Conservation (phyloP, 2,888 invertebrate species). For the Nysson spinosus region DNA sequence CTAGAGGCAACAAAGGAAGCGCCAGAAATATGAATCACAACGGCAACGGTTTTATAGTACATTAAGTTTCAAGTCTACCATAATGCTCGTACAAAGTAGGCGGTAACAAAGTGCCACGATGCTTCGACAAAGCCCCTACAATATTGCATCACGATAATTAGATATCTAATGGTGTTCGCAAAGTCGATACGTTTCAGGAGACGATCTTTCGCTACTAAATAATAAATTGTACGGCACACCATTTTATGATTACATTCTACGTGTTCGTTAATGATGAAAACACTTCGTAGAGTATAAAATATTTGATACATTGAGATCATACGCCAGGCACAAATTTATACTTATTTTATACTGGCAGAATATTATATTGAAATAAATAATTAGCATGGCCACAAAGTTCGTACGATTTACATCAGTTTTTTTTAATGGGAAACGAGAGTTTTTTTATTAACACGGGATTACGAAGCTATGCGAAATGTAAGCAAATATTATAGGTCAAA, state of each 20-base stretch:
- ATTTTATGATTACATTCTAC: slow-evolving; percentile 16
- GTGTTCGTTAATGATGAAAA: slow-evolving; percentile 25
- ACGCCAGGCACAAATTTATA: too few species aligned
- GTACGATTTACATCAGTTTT: too few species aligned
- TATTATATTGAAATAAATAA: too few species aligned
- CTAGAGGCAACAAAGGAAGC: neutral
- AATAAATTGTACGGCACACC: slow-evolving; percentile 13
- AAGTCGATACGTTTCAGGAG: slow-evolving; percentile 13
- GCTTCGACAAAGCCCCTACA: slow-evolving; percentile 22
- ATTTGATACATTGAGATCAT: too few species aligned
- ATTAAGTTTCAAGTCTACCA: slow-evolving; percentile 14
- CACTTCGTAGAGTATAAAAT: slow-evolving; percentile 23
- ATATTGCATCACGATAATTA: slow-evolving; percentile 45
- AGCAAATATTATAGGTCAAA: too few species aligned
- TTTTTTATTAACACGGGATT: too few species aligned
- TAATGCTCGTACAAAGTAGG: slow-evolving; percentile 13
- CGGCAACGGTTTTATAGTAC: neutral
- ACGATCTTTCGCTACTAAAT: slow-evolving; percentile 23
- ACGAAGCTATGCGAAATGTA: too few species aligned
- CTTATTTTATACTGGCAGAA: too few species aligned
- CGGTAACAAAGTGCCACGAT: slow-evolving; percentile 35
- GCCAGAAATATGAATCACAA: slow-evolving; percentile 6
- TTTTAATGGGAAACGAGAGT: too few species aligned
- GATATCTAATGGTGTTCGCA: slow-evolving; percentile 40
- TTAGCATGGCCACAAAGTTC: too few species aligned